These are phyloP conservation scores for Ctena decussata DNA, from an alignment of 2,888 invertebrate genomes.

Conservation along the genomic window DNA sequence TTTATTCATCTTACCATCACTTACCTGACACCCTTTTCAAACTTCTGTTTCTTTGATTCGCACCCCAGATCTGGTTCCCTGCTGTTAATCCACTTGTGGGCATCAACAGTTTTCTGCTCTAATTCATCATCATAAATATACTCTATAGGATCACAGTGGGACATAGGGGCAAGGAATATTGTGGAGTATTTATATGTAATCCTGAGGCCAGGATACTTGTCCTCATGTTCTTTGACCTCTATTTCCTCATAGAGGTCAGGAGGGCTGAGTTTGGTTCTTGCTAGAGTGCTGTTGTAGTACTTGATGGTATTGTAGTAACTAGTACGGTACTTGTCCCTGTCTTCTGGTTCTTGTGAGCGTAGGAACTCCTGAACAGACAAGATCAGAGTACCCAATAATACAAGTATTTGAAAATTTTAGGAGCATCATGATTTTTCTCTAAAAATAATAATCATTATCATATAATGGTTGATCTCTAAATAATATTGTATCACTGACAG, in stretches of 20 bases:
- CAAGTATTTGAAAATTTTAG: too few species aligned
- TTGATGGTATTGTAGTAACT: slow-evolving; percentile 87
- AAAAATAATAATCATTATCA: too few species aligned
- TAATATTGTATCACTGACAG: too few species aligned
- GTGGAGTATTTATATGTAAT: slow-evolving; percentile 86
- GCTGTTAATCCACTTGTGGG: slow-evolving; percentile 86
- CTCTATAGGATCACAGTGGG: slow-evolving; percentile 87
- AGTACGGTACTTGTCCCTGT: slow-evolving; percentile 77
- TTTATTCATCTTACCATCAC: too few species aligned
- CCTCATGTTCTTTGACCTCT: slow-evolving; percentile 81
- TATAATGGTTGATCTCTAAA: too few species aligned
- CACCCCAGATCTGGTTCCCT: slow-evolving; percentile 83
- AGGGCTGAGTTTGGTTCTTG: slow-evolving; percentile 69
- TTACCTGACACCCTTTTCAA: slow-evolving; percentile 86
- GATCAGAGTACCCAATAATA: too few species aligned
- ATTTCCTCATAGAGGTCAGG: slow-evolving; percentile 83
- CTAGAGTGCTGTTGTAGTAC: slow-evolving; percentile 85
- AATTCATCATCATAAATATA: slow-evolving; percentile 87
- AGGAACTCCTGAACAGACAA: slow-evolving; percentile 82
- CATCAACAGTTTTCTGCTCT: slow-evolving; percentile 86
- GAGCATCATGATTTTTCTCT: too few species aligned
- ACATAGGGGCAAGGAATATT: slow-evolving; percentile 86
- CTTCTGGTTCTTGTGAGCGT: slow-evolving; percentile 84
- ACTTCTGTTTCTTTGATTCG: slow-evolving; percentile 78
- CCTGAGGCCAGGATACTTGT: slow-evolving; percentile 83